phyloP scores from a whole-genome alignment of 2,888 invertebrate species.

The Tortrix viridana region DNA sequence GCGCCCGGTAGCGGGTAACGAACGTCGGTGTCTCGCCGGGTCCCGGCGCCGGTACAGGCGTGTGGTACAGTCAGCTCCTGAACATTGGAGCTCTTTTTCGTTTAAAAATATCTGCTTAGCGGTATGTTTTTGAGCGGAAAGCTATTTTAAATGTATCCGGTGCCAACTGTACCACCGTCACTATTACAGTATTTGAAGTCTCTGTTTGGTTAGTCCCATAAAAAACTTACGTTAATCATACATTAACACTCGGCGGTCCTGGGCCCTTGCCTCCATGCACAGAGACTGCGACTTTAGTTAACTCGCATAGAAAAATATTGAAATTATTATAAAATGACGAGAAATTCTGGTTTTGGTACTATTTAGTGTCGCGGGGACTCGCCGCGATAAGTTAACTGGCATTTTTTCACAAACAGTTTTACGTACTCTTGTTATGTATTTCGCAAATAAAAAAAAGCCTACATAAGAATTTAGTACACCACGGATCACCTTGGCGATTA shows the following conservation, averaged over 20 bases:
- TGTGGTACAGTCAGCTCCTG: too few species aligned
- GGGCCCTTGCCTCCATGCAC: not conserved
- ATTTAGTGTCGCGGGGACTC: constrained; percentile 2
- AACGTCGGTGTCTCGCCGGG: not conserved
- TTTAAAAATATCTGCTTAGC: not conserved
- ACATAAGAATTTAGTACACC: not conserved
- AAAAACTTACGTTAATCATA: constrained; percentile 32
- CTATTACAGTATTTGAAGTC: constrained; percentile 20
- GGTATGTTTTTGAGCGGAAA: too few species aligned
- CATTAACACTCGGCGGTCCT: not conserved
- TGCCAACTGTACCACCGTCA: constrained; percentile 1
- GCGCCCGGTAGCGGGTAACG: constrained; percentile 42
- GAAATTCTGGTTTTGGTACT: constrained; percentile 5
- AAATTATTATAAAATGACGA: constrained; percentile 6
- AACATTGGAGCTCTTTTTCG: too few species aligned
- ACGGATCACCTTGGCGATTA: too few species aligned
- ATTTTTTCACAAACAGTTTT: constrained; percentile 14
- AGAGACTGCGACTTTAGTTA: constrained; percentile 12
- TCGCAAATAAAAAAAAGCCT: not conserved
- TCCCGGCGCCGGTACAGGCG: not conserved
- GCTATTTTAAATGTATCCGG: not conserved
- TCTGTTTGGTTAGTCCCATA: constrained; percentile 22
- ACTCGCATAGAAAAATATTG: constrained; percentile 7
- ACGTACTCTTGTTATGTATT: constrained; percentile 22
- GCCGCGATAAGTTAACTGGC: constrained; percentile 22